Conservation (phyloP, 2,113 vertebrate species). For the Zapornia atra region DNA sequence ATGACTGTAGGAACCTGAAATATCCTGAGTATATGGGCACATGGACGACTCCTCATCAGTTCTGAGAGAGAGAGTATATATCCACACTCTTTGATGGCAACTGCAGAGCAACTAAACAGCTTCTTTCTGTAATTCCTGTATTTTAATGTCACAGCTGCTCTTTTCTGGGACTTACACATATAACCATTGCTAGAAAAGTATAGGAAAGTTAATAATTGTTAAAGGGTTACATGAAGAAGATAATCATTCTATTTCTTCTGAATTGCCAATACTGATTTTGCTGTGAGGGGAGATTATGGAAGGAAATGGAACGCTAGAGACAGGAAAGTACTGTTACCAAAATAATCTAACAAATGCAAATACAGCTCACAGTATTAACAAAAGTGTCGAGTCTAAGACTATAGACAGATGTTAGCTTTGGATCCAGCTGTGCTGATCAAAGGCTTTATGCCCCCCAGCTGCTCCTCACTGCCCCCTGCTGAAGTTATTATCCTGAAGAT, state of each 20-base stretch:
- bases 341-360: conserved; percentile 68
- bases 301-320: conserved; percentile 56
- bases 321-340: conserved; percentile 44
- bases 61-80: neutral
- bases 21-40: neutral
- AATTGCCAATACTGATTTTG: conserved; percentile 57
- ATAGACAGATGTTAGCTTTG: conserved; percentile 50
- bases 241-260: conserved; percentile 59
- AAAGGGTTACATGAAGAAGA: conserved; percentile 56
- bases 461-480: conserved; percentile 62
- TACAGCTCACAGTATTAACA: conserved; percentile 59
- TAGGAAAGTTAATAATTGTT: conserved; percentile 65
- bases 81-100: neutral
- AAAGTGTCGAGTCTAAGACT: conserved; percentile 42
- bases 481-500: conserved; percentile 56
- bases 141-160: conserved; percentile 58
- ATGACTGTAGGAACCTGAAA: neutral
- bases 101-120: neutral
- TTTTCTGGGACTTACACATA: conserved; percentile 14
- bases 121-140: conserved; percentile 11
- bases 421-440: conserved; percentile 70
- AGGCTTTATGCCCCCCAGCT: conserved; percentile 68
- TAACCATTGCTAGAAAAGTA: conserved; percentile 21
- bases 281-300: conserved; percentile 58
- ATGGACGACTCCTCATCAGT: neutral